Base-by-base conservation (phyloP, 2,797 vertebrate genomes). In the Amniataba percoides region DNA sequence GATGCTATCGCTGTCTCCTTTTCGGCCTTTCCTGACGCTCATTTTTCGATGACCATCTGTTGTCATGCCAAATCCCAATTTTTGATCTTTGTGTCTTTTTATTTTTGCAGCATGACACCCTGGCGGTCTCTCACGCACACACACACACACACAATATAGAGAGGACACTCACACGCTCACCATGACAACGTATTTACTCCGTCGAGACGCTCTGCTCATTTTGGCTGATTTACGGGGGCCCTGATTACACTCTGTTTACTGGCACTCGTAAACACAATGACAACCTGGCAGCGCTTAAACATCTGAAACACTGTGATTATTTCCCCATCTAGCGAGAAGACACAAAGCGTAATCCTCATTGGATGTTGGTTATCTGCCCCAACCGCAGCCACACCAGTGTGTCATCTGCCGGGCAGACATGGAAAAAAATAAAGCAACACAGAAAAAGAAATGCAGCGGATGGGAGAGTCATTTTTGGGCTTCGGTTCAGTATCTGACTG, bases 221-320 rank as follows among this genome's bases (percentile, higher is more conserved):
- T 86, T 79, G 89, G 86, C 88, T 87, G 88, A 89, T 90, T 91
- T 89, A 87, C 46, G 61, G 77, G 77, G 74, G 83, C 79, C 82
- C 83, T 94, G 92, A 94, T 95, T 94, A 92, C 90, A 49, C 71
- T 80, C 73, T 94, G 93, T 95, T 94, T 95, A 93, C 91, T 88
- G 87, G 86, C 75, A 74, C 90, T 90, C 80, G 83, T 95, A 95
- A 95, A 94, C 92, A 92, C 83, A 78, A 76, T 78, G 87, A 91
- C 88, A 87, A 88, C 81, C 91, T 86, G 87, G 89, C 88, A 90
- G 85, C 51, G 56, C 92, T 91, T 88, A 82, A 91, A 85, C 71
- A 74, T 83, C 82, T 83, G 27, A 87, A 88, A 90, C 85, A 67
- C 87, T 92, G 80, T 89, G 87, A 93, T 92, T 91, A 91, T 93